Conservation (phyloP, 35 echinoderm and acorn worm genomes). For the Antedon bifida region DNA sequence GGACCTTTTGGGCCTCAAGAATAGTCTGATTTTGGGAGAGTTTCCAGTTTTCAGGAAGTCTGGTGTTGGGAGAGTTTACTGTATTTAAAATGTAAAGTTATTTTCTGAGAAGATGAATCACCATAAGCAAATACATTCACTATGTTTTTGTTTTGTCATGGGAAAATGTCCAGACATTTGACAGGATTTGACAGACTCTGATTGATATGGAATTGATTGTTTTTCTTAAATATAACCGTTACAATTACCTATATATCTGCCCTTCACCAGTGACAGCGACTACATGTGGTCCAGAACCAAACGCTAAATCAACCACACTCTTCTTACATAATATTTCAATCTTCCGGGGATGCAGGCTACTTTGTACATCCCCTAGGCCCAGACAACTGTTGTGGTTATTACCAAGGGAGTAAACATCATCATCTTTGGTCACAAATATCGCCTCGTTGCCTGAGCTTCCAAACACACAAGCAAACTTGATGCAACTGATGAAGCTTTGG, state of each 20-base stretch:
- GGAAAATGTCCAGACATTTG: too few species aligned
- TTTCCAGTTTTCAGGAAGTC: too few species aligned
- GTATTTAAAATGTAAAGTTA: too few species aligned
- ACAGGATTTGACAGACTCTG: too few species aligned
- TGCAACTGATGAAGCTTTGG: conserved; percentile 31
- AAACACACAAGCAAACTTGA: conserved; percentile 71
- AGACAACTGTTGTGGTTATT: conserved; percentile 85
- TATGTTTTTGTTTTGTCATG: too few species aligned
- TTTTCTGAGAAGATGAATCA: too few species aligned
- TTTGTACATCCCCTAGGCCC: conserved; percentile 71
- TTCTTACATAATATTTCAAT: conserved; percentile 73
- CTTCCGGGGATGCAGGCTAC: conserved; percentile 68
- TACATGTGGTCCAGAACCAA: conserved; percentile 93
- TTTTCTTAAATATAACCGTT: too few species aligned
- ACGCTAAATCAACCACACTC: conserved; percentile 39
- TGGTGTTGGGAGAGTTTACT: too few species aligned
- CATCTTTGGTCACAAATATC: conserved; percentile 74
- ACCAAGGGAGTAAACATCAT: conserved; percentile 77
- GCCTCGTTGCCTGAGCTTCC: conserved; percentile 85
- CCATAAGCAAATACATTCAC: too few species aligned
- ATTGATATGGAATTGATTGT: too few species aligned
- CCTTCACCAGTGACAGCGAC: conserved; percentile 70
- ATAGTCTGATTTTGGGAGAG: too few species aligned
- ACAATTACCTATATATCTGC: conserved; percentile 67
- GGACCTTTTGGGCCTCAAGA: too few species aligned